A percentile compares a stretch with the other conserved stretches of the same genome.
phyloP scores from a whole-genome alignment of 2,888 invertebrate genomes.

The Clistopyga incitator region DNA sequence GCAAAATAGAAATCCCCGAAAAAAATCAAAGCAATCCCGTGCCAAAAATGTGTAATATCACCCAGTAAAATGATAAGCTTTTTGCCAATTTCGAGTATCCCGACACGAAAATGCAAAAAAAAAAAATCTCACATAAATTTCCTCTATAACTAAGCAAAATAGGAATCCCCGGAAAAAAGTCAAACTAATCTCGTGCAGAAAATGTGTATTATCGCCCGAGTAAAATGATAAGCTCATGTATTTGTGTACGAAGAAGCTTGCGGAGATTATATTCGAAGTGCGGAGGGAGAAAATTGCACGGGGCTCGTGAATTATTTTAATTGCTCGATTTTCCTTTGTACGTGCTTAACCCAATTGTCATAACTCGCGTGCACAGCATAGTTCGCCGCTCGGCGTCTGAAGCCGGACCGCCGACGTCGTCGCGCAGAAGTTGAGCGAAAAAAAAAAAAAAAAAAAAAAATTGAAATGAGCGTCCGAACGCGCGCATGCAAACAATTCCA shows the following conservation, averaged over 20 bases:
- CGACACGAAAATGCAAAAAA: no score
- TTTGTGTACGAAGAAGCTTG: background rate
- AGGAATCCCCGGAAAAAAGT: no score
- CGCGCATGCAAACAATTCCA: conserved; percentile 50
- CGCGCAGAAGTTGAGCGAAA: conserved; percentile 17
- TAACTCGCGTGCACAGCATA: conserved; percentile 34
- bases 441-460: conserved; percentile 9
- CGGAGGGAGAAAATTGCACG: background rate
- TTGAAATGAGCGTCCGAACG: conserved; percentile 26
- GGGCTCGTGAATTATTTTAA: conserved; percentile 10
- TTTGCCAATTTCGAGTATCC: no score
- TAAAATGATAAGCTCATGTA: no score
- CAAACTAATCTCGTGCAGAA: no score
- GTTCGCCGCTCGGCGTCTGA: background rate
- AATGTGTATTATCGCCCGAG: no score
- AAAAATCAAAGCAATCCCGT: no score
- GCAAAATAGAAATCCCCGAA: no score
- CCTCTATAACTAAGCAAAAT: no score
- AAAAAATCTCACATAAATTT: no score
- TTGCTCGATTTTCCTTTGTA: conserved; percentile 49
- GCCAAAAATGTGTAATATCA: no score
- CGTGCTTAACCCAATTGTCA: conserved; percentile 28
- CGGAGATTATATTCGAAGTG: background rate
- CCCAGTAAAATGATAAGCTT: no score
- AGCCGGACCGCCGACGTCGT: background rate